Base-by-base conservation (phyloP, 2,797 vertebrate genomes). In the Eupleurogrammus muticus region DNA sequence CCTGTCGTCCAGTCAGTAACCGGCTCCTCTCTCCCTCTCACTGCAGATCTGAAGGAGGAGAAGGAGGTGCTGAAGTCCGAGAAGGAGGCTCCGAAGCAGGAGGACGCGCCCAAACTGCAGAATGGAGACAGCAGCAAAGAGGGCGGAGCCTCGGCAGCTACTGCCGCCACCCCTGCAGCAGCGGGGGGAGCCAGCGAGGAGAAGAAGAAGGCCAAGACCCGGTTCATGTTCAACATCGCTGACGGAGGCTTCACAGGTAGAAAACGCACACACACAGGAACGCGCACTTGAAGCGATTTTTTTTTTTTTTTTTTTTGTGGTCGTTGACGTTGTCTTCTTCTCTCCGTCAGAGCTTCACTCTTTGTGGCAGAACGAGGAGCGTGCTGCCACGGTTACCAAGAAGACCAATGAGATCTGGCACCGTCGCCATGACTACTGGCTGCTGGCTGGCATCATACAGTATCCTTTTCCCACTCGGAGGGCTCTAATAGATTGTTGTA, bases 341-440 rank as follows among this genome's bases (percentile, higher is more conserved):
- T 3, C 24, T 13, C 13, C 46, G 5, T 63, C 75, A 98, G 98
- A 99, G 71, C 92, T 99, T 23, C 98, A 99, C 89, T 98, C 97
- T 0, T 78, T 99, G 66, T 99, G 98, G 97, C 98, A 99, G 90
- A 99, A 99, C 16, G 98, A 99, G 79, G 98, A 99, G 69, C 92
- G 98, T 1, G 98, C 98, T 17, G 97, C 98, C 62, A 99, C 97
- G 0, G 97, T 99, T 32, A 99, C 98, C 42, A 99, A 98, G 94
- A 99, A 99, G 86, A 99, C 97, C 23, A 98, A 99, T 0, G 98
- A 99, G 92, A 99, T 99, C 87, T 99, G 98, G 98, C 98, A 99
- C 84, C 96, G 98, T 47, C 95, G 97, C 42, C 98, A 99, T 2
- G 98, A 99, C 90, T 99, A 98, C 91, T 99, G 98, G 98, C 94